Evolutionary conservation across 2,797 vertebrate genomes (phyloP), one percentile per base, ranked within the genome.

Genomic region (Takifugu rubripes): DNA sequence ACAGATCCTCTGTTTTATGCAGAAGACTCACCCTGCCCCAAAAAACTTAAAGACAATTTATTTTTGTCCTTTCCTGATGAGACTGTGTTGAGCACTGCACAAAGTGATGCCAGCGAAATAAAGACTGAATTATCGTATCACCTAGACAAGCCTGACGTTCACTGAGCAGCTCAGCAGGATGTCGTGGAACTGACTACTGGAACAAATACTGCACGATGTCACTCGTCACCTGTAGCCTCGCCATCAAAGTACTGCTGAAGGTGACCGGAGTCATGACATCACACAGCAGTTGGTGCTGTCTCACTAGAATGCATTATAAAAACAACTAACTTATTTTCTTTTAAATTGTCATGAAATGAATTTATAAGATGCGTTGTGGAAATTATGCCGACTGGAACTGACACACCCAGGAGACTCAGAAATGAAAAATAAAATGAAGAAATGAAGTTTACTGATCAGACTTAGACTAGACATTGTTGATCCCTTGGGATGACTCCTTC

Each of bases 11-110:
- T 89, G 56, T 93, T 92, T 1, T 25, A 77, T 1, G 54, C 62
- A 0, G 76, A 75, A 49, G 78, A 71, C 1, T 24, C 84, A 0
- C 70, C 86, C 0, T 76, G 78, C 6, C 72, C 91, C 44, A 46
- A 10, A 94, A 95, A 14, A 40, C 11, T 40, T 14, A 40, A 40
- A 40, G 36, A 14, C 36, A 14, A 40, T 14, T 87, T 92, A 59
- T 93, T 92, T 17, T 79, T 95, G 75, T 90, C 94, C 0, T 94
- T 95, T 69, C 93, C 94, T 17, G 91, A 93, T 0, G 89, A 94
- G 78, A 91, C 92, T 0, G 90, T 93, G 42, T 79, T 94, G 68
- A 68, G 89, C 0, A 78, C 90, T 0, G 90, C 91, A 70, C 91
- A 91, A 55, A 90, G 75, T 54, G 2, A 78, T 57, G 16, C 88